Evolutionary conservation across 2,797 vertebrate species (phyloP).

Genomic region (Tokudaia muenninki): DNA sequence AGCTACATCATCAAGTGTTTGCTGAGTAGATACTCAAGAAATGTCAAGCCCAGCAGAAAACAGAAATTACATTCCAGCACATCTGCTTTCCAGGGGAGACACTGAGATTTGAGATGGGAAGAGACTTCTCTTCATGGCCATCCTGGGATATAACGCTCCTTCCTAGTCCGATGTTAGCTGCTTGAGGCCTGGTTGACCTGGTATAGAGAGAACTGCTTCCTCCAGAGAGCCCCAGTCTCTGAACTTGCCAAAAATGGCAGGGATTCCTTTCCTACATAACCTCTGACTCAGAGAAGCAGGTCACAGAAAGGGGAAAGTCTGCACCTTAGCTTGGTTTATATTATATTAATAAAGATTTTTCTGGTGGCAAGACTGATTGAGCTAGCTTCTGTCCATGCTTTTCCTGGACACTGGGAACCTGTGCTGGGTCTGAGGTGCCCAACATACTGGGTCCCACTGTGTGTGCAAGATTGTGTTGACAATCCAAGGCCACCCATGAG

Average conservation of each 20-base stretch:
- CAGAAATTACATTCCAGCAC: not conserved
- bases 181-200: not conserved
- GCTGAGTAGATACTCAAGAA: conserved; percentile 13
- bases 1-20: not conserved
- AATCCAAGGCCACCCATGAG: not conserved
- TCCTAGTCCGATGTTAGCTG: not conserved
- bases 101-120: not conserved
- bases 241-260: not conserved
- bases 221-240: rapidly evolving
- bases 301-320: rapidly evolving
- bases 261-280: not conserved
- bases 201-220: not conserved
- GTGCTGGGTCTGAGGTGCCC: not conserved
- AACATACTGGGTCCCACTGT: not conserved
- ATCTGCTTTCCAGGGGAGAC: not conserved
- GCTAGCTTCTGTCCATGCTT: not conserved
- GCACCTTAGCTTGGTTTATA: not conserved
- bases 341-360: not conserved
- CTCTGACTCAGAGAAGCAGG: not conserved
- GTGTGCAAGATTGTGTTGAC: not conserved
- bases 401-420: not conserved
- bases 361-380: not conserved
- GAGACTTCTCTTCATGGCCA: not conserved
- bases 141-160: not conserved
- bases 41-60: not conserved